A percentile compares a stretch with the other conserved stretches of the same genome.
These are phyloP conservation scores for Ferrisia virgata DNA, from an alignment of 2,888 invertebrate species.

Conservation along the genomic window DNA sequence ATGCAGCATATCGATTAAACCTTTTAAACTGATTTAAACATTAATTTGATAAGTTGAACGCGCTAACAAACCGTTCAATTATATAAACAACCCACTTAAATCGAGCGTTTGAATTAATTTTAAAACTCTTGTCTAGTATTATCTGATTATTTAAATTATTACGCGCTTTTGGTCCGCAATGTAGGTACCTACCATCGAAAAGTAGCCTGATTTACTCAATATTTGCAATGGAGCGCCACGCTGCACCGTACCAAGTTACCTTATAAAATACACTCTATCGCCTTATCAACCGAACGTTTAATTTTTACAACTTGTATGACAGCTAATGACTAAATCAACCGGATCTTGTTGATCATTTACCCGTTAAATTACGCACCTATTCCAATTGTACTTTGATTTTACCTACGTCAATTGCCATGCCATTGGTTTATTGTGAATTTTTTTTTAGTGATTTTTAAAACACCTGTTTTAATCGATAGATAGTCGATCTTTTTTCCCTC, in stretches of 20 bases:
- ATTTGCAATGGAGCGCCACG: background rate
- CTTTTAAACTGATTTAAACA: slow-evolving; percentile 19
- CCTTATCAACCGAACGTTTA: slow-evolving; percentile 12
- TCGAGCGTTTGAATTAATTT: slow-evolving; percentile 22
- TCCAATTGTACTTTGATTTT: background rate
- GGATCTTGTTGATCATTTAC: background rate
- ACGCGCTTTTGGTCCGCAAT: background rate
- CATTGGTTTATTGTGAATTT: background rate
- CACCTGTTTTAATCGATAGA: background rate
- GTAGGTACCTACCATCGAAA: background rate
- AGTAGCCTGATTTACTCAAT: slow-evolving; percentile 4
- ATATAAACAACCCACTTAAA: slow-evolving; percentile 33
- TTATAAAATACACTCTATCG: background rate
- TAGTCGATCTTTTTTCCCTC: background rate
- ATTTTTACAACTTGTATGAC: slow-evolving; percentile 30
- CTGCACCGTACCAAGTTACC: background rate
- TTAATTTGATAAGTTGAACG: slow-evolving; percentile 28
- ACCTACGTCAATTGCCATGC: background rate
- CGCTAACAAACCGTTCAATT: slow-evolving; percentile 27
- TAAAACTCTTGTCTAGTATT: slow-evolving; percentile 20
- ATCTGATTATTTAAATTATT: slow-evolving; percentile 25
- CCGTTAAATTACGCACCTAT: background rate
- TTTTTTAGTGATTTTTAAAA: background rate
- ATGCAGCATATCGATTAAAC: slow-evolving; percentile 30
- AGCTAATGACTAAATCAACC: slow-evolving; percentile 16